Evolutionary conservation across 2,888 invertebrate genomes (phyloP).

Genomic region (Spilosoma lubricipeda): DNA sequence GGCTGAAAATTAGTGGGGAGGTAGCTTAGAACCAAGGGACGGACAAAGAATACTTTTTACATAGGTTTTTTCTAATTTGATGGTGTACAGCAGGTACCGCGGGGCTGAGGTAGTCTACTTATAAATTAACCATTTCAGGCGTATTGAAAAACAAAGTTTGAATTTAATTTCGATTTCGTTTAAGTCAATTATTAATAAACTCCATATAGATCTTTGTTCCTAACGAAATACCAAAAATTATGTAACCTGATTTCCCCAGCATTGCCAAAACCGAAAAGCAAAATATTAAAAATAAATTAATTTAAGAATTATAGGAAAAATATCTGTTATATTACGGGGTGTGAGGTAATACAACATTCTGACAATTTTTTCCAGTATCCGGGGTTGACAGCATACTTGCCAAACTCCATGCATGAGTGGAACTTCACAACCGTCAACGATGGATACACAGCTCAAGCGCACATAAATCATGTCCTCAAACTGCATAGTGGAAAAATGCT

Average conservation of each 20-base stretch:
- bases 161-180: background rate
- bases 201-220: no score
- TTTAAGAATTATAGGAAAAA: background rate
- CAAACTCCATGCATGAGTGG: slow-evolving; percentile 51
- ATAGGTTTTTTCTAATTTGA: no score
- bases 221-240: no score
- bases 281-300: background rate
- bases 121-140: background rate
- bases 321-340: background rate
- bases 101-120: no score
- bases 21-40: no score
- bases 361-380: slow-evolving; percentile 50
- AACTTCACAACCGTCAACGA: slow-evolving; percentile 55
- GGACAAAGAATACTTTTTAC: no score
- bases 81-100: no score
- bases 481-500: slow-evolving; percentile 58
- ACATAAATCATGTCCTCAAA: slow-evolving; percentile 30
- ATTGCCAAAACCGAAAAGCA: no score
- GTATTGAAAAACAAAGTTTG: background rate
- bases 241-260: no score
- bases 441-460: slow-evolving; percentile 38
- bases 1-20: no score
- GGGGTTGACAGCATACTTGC: slow-evolving; percentile 35
- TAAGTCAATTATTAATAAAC: background rate
- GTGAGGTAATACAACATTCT: background rate